phyloP scores from a whole-genome alignment of 2,113 vertebrate species.

The Athene cunicularia region DNA sequence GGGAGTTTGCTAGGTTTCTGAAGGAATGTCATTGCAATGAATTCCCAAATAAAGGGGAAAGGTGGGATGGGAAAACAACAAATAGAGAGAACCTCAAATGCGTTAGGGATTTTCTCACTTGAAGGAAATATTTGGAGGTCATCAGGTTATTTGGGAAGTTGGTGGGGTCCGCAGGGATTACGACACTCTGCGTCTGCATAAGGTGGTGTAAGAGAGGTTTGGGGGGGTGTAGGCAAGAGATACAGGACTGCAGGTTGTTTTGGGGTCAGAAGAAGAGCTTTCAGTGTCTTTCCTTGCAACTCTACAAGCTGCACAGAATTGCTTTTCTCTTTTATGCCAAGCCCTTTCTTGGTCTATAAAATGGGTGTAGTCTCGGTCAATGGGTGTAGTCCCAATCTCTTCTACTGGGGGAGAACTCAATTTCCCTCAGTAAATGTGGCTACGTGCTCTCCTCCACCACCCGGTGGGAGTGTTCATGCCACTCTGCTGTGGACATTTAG shows the following conservation, averaged over 20 bases:
- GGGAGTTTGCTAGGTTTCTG: background rate
- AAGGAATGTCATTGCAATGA: background rate
- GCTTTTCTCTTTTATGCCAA: background rate
- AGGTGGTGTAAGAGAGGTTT: accelerated
- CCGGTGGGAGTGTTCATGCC: background rate
- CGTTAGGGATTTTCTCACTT: background rate
- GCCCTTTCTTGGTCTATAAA: background rate
- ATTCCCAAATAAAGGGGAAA: background rate
- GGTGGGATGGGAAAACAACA: background rate
- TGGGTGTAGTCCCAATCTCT: background rate
- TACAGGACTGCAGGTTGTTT: background rate
- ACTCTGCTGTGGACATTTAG: background rate
- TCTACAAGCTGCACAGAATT: background rate
- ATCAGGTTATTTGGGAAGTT: background rate
- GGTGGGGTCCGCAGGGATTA: accelerated
- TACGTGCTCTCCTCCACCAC: background rate
- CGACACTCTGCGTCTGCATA: background rate
- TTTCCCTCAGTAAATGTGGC: background rate
- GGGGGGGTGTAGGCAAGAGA: background rate
- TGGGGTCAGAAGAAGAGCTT: background rate
- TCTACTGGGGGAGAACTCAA: background rate
- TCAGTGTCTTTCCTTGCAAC: background rate
- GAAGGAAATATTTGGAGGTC: background rate
- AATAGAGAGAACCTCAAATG: background rate
- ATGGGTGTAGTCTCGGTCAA: too few relatives aligned